Conservation (phyloP, 2,888 invertebrate genomes). For the Strigamia crassipes region DNA sequence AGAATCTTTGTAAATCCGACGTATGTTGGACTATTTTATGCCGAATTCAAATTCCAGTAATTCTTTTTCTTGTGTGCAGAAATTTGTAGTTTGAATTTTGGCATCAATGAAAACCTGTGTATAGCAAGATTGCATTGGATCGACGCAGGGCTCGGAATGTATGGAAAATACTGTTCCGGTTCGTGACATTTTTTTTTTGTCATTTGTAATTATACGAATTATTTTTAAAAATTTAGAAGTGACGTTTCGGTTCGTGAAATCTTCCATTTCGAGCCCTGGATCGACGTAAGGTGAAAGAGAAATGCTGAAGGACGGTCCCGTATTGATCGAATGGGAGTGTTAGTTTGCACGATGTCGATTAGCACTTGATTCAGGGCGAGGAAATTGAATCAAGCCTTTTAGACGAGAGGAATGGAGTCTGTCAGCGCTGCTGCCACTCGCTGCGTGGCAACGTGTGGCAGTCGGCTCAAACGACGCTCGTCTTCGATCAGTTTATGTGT, state of each 20-base stretch:
- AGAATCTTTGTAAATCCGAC: no score
- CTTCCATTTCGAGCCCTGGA: no score
- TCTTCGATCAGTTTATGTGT: constrained; percentile 27
- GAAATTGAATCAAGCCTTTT: constrained; percentile 35
- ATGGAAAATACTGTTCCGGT: no score
- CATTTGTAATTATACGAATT: no score
- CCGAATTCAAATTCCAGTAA: no score
- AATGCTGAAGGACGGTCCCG: constrained; percentile 22
- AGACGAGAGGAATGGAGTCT: constrained; percentile 27
- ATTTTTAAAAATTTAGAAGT: no score
- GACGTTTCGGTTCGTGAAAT: no score
- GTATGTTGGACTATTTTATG: no score
- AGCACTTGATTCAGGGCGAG: constrained; percentile 28
- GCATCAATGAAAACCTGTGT: no score
- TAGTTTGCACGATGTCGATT: constrained; percentile 34
- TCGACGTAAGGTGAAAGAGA: background rate
- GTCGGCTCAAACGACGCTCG: constrained; percentile 1
- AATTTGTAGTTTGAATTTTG: no score
- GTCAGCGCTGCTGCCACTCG: constrained; percentile 15
- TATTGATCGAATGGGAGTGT: constrained; percentile 14
- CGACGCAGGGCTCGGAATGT: background rate
- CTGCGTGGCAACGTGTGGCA: background rate
- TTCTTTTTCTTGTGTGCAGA: no score
- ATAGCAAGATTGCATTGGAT: background rate
- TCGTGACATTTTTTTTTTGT: no score